Evolutionary conservation across 2,113 vertebrate species (phyloP).

Genomic region (Rattus norvegicus): GRCr8 NC_086035.1:17975001-17975500

Average conservation of each 20-base stretch:
- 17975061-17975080: constrained; percentile 72
- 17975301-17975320: neutral
- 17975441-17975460: constrained; percentile 70
- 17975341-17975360: neutral
- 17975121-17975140: constrained; percentile 79
- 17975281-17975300: constrained; percentile 1
- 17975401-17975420: constrained; percentile 44
- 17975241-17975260: neutral
- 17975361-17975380: constrained; percentile 40
- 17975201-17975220: constrained; percentile 57
- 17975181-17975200: constrained; percentile 76
- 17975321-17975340: constrained; percentile 12
- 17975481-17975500: constrained; percentile 72
- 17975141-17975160: constrained; percentile 76
- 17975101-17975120: constrained; percentile 79
- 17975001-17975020: constrained; percentile 44
- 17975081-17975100: constrained; percentile 80
- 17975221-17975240: constrained; percentile 69
- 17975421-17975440: constrained; percentile 62
- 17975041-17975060: constrained; percentile 75
- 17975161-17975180: constrained; percentile 78
- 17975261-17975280: neutral
- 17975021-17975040: constrained; percentile 72
- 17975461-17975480: constrained; percentile 56
- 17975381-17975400: constrained; percentile 48